These are phyloP conservation scores for Myotis davidii DNA, from an alignment of 2,113 vertebrate genomes.

Conservation along the genomic window DNA sequence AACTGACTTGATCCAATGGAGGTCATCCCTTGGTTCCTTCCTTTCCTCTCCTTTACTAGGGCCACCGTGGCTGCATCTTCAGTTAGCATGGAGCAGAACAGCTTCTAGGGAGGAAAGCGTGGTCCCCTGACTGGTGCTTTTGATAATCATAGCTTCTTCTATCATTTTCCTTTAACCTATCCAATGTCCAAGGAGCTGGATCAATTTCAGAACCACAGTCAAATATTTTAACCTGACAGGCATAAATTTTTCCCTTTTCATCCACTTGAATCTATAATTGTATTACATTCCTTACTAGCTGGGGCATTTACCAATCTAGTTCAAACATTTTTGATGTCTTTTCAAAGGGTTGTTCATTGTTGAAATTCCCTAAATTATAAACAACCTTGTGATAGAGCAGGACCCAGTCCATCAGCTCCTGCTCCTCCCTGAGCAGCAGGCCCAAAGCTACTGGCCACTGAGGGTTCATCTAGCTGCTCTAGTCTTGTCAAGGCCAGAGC, in stretches of 20 bases:
- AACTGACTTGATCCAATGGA: not conserved
- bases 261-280: conserved; percentile 91
- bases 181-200: conserved; percentile 87
- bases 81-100: not conserved
- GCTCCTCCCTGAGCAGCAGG: not conserved
- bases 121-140: not conserved
- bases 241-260: conserved; percentile 83
- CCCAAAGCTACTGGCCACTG: not conserved
- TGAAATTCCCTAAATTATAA: conserved; percentile 92
- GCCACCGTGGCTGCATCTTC: not conserved
- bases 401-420: not conserved
- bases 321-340: conserved; percentile 90
- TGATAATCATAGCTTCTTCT: not conserved
- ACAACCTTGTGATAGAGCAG: conserved; percentile 79
- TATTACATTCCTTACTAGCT: conserved; percentile 92
- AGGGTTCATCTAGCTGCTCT: not conserved
- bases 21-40: not conserved
- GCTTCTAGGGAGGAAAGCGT: not conserved
- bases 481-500: not conserved
- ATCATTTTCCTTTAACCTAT: conserved; percentile 92
- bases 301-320: conserved; percentile 90
- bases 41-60: not conserved
- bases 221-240: conserved; percentile 89
- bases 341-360: conserved; percentile 89
- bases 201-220: conserved; percentile 90